Percentiles rank a stretch among this genome's conserved stretches.
Conservation (phyloP, 1,140 invertebrate species). For the Heliothis subflexa region DNA sequence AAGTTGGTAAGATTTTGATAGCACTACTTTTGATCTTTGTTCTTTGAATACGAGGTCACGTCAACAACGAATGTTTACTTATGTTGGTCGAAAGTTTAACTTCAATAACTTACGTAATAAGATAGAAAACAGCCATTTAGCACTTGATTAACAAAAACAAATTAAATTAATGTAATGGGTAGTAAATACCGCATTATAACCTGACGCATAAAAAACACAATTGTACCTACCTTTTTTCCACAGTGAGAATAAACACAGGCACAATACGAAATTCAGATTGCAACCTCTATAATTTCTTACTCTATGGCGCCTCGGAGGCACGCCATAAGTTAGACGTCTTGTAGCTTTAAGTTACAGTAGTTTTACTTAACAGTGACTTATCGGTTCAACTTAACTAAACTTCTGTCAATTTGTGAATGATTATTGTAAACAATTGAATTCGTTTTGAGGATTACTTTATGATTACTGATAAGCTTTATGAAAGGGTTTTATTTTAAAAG, state of each 20-base stretch:
- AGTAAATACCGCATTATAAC: no score
- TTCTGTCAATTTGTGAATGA: conserved; percentile 25
- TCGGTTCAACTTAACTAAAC: conserved; percentile 38
- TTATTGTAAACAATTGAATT: not conserved
- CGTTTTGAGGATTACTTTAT: no score
- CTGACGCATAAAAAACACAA: no score
- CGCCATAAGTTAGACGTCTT: conserved; percentile 57
- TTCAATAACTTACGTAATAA: not conserved
- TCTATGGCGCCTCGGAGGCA: conserved; percentile 46
- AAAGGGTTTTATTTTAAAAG: not conserved
- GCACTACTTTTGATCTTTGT: conserved; percentile 17
- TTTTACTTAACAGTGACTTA: conserved; percentile 46
- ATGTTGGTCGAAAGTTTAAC: conserved; percentile 9
- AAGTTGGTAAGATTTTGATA: conserved; percentile 33
- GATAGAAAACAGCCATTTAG: not conserved
- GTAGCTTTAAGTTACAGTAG: conserved; percentile 42
- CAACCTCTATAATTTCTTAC: conserved; percentile 16
- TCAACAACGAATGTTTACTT: conserved; percentile 3
- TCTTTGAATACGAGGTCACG: conserved; percentile 23
- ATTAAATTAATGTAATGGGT: no score
- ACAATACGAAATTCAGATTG: not conserved
- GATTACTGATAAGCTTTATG: no score
- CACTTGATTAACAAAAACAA: no score
- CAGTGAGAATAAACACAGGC: no score
- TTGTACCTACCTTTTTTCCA: no score